A percentile compares a stretch with the other conserved stretches of the same genome.
phyloP scores from a whole-genome alignment of 2,888 invertebrate species.

The Chrysodeixis includens region DNA sequence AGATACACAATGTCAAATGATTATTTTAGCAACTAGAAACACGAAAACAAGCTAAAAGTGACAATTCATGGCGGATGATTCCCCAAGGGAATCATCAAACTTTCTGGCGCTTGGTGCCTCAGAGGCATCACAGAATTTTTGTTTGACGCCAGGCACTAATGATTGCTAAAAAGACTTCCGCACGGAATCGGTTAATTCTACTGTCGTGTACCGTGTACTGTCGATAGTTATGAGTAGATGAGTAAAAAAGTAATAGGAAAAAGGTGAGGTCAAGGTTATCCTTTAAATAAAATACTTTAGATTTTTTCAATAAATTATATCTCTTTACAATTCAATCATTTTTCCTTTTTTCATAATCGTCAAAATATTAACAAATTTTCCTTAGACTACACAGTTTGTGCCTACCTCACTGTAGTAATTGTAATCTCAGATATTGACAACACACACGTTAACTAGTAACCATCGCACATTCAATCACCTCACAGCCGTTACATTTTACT shows the following conservation, averaged over 20 bases:
- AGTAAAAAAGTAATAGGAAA: background rate
- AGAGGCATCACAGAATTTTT: no score
- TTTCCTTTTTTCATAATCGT: constrained; percentile 82
- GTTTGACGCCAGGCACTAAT: no score
- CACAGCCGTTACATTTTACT: constrained; percentile 64
- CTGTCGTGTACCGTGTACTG: no score
- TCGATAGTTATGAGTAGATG: no score
- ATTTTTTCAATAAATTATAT: constrained; percentile 86
- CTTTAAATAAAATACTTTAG: constrained; percentile 45
- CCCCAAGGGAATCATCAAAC: no score
- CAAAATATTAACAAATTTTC: constrained; percentile 83
- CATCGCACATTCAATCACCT: constrained; percentile 67
- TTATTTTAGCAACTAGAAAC: no score
- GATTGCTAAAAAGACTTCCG: no score
- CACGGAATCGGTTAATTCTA: no score
- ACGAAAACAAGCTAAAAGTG: no score
- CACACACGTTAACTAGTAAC: constrained; percentile 61
- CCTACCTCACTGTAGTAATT: constrained; percentile 71
- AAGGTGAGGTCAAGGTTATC: background rate
- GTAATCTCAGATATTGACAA: constrained; percentile 61
- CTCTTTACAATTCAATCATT: constrained; percentile 82
- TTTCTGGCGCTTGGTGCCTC: no score
- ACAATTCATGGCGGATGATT: no score
- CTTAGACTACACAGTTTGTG: constrained; percentile 83
- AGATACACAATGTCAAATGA: no score